These are phyloP conservation scores for Halocaridina rubra DNA, from an alignment of 2,888 invertebrate genomes.

Conservation along the genomic window DNA sequence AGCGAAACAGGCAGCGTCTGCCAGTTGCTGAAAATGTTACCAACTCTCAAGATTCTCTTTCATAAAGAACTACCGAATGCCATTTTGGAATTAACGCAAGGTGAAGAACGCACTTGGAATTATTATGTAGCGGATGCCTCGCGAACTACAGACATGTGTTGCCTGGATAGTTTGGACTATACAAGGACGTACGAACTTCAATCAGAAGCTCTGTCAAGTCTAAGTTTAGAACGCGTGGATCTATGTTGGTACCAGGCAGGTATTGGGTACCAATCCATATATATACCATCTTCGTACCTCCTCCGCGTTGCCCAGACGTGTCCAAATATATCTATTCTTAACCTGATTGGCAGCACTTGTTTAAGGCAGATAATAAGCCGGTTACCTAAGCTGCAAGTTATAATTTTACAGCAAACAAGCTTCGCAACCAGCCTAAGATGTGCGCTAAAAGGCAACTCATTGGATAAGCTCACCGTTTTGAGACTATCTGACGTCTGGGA, in stretches of 20 bases:
- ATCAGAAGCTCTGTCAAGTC: background rate
- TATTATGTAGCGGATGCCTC: background rate
- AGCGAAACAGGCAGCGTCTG: slow-evolving; percentile 10
- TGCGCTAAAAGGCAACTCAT: background rate
- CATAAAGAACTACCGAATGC: slow-evolving; percentile 48
- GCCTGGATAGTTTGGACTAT: background rate
- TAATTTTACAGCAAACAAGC: slow-evolving; percentile 35
- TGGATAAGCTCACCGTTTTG: slow-evolving; percentile 17
- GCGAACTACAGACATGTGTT: background rate
- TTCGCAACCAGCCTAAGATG: slow-evolving; percentile 10
- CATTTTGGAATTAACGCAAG: slow-evolving; percentile 17
- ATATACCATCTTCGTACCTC: slow-evolving; percentile 36
- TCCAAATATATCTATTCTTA: slow-evolving; percentile 21
- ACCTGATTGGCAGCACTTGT: slow-evolving; percentile 35
- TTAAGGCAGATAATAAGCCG: background rate
- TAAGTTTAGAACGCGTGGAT: slow-evolving; percentile 38
- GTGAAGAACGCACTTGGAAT: background rate
- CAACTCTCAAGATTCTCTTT: slow-evolving; percentile 15
- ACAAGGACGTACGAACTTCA: background rate
- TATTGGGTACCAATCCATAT: slow-evolving; percentile 39
- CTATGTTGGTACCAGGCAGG: slow-evolving; percentile 37
- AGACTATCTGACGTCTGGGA: slow-evolving; percentile 43
- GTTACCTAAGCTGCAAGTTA: slow-evolving; percentile 2
- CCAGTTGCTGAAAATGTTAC: background rate
- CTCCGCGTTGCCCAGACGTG: slow-evolving; percentile 22